Percentiles rank a stretch among this genome's conserved stretches.
Conservation (phyloP, 1,140 invertebrate genomes). For the Drosophila aff. region DNA sequence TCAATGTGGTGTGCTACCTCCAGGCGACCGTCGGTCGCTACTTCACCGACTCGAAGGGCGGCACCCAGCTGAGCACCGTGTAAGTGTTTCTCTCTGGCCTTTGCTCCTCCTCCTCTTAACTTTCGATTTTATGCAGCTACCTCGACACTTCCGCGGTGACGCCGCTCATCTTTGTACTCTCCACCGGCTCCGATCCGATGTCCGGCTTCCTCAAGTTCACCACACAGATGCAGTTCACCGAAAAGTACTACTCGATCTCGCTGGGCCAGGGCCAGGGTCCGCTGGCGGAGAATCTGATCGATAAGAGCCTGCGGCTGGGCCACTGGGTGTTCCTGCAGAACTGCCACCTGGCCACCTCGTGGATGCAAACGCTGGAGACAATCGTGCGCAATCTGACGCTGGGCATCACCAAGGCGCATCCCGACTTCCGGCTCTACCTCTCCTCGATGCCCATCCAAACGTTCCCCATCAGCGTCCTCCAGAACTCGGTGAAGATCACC, state of each 20-base stretch:
- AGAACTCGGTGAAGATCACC: slow-evolving; percentile 97
- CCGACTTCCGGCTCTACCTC: slow-evolving; percentile 92
- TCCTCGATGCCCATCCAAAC: slow-evolving; percentile 94
- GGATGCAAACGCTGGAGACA: slow-evolving; percentile 92
- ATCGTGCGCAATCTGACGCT: slow-evolving; percentile 90
- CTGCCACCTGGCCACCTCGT: slow-evolving; percentile 95
- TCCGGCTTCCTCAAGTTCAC: slow-evolving; percentile 92
- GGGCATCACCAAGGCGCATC: slow-evolving; percentile 87
- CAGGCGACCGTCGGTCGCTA: slow-evolving; percentile 90
- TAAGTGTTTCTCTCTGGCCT: slow-evolving; percentile 85
- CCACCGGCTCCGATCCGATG: slow-evolving; percentile 96
- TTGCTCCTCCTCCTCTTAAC: no score
- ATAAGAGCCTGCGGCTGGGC: slow-evolving; percentile 89
- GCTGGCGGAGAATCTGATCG: slow-evolving; percentile 92
- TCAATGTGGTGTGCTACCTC: slow-evolving; percentile 92
- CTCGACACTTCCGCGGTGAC: slow-evolving; percentile 90
- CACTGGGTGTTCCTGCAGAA: slow-evolving; percentile 96
- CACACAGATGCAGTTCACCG: slow-evolving; percentile 90
- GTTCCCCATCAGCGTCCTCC: slow-evolving; percentile 96
- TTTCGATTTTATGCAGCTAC: slow-evolving; percentile 86
- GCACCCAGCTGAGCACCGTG: slow-evolving; percentile 89
- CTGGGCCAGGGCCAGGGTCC: slow-evolving; percentile 96
- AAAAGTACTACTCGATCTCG: slow-evolving; percentile 93
- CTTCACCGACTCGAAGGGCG: slow-evolving; percentile 90
- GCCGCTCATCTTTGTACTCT: slow-evolving; percentile 95